These are phyloP conservation scores for Fissipunctia ypsillon DNA, from an alignment of 2,888 invertebrate species.

Conservation along the genomic window DNA sequence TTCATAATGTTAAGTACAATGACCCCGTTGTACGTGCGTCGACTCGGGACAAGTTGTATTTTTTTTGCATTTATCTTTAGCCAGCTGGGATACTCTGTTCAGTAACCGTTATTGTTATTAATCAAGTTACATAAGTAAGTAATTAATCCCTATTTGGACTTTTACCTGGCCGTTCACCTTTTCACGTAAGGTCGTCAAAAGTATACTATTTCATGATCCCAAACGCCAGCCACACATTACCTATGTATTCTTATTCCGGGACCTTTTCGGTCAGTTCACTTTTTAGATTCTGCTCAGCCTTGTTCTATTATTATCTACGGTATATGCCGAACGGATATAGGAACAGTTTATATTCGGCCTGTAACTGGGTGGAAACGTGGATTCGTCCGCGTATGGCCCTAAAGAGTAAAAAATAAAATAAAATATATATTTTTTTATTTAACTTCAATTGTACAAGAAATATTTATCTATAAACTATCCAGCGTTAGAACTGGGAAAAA, in stretches of 20 bases:
- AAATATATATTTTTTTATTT: too few relatives aligned
- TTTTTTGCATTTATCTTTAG: background rate
- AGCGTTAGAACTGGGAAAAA: too few relatives aligned
- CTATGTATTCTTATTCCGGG: conserved; percentile 18
- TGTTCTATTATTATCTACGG: conserved; percentile 20
- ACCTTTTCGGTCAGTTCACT: background rate
- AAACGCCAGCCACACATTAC: background rate
- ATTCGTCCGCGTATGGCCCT: background rate
- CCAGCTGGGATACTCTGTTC: too few relatives aligned
- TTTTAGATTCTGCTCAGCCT: conserved; percentile 26
- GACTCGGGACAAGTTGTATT: background rate
- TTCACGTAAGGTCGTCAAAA: background rate
- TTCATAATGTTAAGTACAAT: too few relatives aligned
- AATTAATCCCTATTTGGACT: background rate
- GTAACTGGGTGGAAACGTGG: conserved; percentile 7
- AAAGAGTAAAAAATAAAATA: too few relatives aligned
- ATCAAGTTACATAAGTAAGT: background rate
- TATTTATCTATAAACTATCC: too few relatives aligned
- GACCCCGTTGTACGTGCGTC: background rate
- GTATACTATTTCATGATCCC: background rate
- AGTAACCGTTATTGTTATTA: too few relatives aligned
- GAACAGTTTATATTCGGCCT: conserved; percentile 17
- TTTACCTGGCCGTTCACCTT: background rate
- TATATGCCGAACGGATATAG: conserved; percentile 18
- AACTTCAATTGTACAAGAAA: too few relatives aligned